Evolutionary conservation across 23 tunicate genomes (phyloP).

Genomic region (Ciona savignyi): DNA sequence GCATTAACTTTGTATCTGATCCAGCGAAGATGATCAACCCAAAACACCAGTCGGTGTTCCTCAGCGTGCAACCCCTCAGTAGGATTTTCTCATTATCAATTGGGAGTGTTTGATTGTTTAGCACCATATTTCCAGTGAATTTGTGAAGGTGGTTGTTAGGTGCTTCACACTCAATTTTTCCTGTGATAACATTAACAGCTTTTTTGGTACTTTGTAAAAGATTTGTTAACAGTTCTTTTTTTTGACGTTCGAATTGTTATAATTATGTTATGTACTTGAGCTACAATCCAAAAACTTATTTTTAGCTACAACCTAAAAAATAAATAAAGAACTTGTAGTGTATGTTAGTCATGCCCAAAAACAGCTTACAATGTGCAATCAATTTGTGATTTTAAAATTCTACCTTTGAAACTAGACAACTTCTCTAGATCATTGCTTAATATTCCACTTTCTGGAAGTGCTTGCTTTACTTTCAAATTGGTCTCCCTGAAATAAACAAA

Average conservation of each 20-base stretch:
- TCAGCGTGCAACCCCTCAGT: slow-evolving; percentile 84
- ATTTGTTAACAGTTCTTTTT: no score
- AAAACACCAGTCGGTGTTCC: slow-evolving; percentile 97
- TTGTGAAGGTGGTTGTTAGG: slow-evolving; percentile 88
- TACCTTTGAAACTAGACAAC: slow-evolving; percentile 45
- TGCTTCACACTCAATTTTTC: slow-evolving; percentile 68
- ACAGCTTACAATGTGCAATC: no score
- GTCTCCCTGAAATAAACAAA: slow-evolving; percentile 90
- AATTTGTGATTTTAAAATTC: no score
- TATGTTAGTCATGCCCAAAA: no score
- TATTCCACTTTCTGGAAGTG: slow-evolving; percentile 71
- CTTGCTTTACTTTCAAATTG: slow-evolving; percentile 86
- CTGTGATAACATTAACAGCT: no score
- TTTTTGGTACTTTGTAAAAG: no score
- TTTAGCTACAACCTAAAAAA: no score
- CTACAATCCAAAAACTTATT: no score
- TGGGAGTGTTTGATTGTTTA: slow-evolving; percentile 41
- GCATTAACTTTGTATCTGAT: slow-evolving; percentile 95
- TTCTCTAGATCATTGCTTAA: slow-evolving; percentile 34
- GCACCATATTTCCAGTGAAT: slow-evolving; percentile 73
- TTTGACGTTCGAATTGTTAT: no score
- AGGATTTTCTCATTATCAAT: slow-evolving; percentile 83
- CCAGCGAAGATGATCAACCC: slow-evolving; percentile 93
- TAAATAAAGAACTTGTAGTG: no score
- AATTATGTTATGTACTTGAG: no score